These are phyloP conservation scores for Troides oblongomaculatus DNA, from an alignment of 2,888 invertebrate genomes.

Conservation along the genomic window DNA sequence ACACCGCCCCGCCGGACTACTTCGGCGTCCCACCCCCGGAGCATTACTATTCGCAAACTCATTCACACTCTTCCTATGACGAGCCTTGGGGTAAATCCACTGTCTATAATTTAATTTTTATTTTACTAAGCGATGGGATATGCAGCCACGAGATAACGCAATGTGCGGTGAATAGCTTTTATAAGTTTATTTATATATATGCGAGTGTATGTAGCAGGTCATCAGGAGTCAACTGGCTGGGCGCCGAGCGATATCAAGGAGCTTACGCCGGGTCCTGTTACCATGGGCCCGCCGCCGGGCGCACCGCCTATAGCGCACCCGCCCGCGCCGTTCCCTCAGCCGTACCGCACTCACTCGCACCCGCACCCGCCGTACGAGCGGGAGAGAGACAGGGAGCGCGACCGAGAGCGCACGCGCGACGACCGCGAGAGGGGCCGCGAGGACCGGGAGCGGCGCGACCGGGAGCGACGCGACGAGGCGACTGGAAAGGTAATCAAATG, in stretches of 20 bases:
- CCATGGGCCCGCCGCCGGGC: conserved; percentile 53
- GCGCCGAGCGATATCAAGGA: conserved; percentile 84
- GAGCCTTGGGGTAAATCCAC: conserved; percentile 37
- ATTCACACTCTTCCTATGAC: conserved; percentile 55
- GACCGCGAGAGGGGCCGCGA: conserved; percentile 50
- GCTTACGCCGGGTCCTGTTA: conserved; percentile 81
- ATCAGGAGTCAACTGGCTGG: conserved; percentile 78
- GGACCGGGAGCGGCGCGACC: conserved; percentile 56
- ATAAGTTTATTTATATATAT: not conserved
- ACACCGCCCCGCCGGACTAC: conserved; percentile 65
- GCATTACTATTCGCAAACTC: conserved; percentile 54
- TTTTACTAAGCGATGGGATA: no score
- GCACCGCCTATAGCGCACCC: conserved; percentile 41
- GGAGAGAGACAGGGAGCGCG: conserved; percentile 71
- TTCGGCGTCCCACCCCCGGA: conserved; percentile 49
- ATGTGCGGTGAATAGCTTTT: not conserved
- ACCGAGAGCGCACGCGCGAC: conserved; percentile 59
- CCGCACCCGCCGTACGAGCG: conserved; percentile 49
- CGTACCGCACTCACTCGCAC: conserved; percentile 47
- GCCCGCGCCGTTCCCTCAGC: conserved; percentile 51
- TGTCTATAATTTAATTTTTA: no score
- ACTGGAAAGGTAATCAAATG: conserved; percentile 32
- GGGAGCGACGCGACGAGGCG: conserved; percentile 67
- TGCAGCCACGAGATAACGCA: no score
- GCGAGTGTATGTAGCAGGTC: conserved; percentile 41